Evolutionary conservation across 2,797 vertebrate genomes (phyloP).

Genomic region (Myotis vivesi): DNA sequence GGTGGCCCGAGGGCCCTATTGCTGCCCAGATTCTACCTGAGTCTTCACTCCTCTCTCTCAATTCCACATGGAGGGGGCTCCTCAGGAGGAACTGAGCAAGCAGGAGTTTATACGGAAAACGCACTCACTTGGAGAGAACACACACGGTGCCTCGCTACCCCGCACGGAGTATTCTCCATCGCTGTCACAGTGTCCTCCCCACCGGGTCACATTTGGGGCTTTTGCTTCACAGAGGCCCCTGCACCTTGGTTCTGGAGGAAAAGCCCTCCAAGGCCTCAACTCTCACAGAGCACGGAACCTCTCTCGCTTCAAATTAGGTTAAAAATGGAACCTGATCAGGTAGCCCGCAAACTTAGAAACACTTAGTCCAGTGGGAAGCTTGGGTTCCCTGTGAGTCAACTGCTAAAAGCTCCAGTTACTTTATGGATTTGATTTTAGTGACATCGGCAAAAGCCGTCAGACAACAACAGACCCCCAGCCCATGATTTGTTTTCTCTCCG

Average conservation of each 20-base stretch:
- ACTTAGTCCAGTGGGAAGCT: not conserved
- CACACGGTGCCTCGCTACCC: not conserved
- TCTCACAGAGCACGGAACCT: not conserved
- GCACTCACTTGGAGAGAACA: not conserved
- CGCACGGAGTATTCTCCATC: accelerated
- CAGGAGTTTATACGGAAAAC: not conserved
- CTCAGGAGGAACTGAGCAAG: not conserved
- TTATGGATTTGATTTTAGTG: not conserved
- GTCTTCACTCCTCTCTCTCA: not conserved
- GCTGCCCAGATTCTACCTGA: not conserved
- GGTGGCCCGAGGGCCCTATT: not conserved
- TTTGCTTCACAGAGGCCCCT: not conserved
- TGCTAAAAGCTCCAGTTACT: not conserved
- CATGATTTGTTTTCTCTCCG: not conserved
- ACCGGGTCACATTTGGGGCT: not conserved
- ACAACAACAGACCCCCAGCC: not conserved
- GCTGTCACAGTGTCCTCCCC: accelerated
- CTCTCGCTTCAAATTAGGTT: not conserved
- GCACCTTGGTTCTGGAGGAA: not conserved
- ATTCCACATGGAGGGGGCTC: not conserved
- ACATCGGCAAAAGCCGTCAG: not conserved
- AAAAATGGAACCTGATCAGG: not conserved
- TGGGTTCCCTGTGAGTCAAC: not conserved
- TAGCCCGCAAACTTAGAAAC: not conserved
- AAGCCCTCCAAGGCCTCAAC: not conserved